Conservation (phyloP, 2,888 invertebrate species). For the Cenopis cana region DNA sequence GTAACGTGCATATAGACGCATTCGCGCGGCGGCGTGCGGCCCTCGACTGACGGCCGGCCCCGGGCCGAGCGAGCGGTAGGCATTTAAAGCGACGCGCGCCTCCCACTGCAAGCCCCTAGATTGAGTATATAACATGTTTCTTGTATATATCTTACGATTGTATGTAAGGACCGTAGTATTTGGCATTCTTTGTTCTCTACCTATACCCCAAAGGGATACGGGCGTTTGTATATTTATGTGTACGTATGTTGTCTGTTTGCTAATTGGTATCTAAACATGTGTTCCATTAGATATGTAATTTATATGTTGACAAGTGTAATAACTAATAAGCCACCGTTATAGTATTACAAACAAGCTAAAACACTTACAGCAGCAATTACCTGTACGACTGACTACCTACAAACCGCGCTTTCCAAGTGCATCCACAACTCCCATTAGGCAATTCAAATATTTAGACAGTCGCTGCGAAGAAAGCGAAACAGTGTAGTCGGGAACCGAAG, state of each 20-base stretch:
- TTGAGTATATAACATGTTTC: no score
- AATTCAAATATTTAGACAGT: constrained; percentile 70
- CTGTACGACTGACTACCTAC: constrained; percentile 20
- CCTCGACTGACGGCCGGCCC: no score
- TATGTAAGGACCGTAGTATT: no score
- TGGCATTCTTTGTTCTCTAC: no score
- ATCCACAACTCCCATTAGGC: constrained; percentile 59
- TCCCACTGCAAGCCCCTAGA: no score
- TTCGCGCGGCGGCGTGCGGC: no score
- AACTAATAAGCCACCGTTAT: background rate
- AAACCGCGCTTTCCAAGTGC: constrained; percentile 50
- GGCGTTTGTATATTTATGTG: no score
- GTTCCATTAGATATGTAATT: background rate
- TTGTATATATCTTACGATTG: no score
- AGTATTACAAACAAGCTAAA: constrained; percentile 18
- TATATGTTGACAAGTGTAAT: background rate
- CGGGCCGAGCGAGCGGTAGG: no score
- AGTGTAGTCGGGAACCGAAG: constrained; percentile 48
- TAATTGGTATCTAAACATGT: background rate
- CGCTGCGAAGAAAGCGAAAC: constrained; percentile 59
- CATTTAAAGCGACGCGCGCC: no score
- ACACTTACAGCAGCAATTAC: constrained; percentile 6
- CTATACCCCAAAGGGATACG: no score
- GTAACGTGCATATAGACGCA: no score
- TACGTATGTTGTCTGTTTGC: background rate